phyloP scores from a whole-genome alignment of 2,113 vertebrate genomes.

The Passer domesticus region DNA sequence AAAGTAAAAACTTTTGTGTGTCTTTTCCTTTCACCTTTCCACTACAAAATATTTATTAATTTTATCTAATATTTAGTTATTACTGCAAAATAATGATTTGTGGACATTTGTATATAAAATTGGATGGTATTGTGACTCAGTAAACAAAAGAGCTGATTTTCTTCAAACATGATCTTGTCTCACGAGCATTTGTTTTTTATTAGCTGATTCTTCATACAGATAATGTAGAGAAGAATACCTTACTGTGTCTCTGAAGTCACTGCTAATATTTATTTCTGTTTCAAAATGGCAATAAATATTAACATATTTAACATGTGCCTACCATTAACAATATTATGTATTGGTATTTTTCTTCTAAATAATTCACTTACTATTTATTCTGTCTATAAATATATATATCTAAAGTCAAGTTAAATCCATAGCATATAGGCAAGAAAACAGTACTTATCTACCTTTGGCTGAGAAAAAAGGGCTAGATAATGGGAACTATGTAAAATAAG shows the following conservation, averaged over 20 bases:
- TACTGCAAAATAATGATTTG: neutral
- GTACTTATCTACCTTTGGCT: neutral
- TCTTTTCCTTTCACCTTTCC: neutral
- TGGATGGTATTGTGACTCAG: neutral
- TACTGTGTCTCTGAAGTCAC: neutral
- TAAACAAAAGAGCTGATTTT: neutral
- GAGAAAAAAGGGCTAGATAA: neutral
- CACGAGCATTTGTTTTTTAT: neutral
- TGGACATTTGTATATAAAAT: neutral
- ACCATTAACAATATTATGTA: neutral
- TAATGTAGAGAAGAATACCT: neutral
- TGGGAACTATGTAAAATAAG: neutral
- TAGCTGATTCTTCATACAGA: neutral
- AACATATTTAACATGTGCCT: neutral
- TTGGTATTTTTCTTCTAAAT: neutral
- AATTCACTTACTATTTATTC: neutral
- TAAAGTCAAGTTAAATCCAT: neutral
- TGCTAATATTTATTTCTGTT: neutral
- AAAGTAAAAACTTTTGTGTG: neutral
- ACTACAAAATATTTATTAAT: neutral
- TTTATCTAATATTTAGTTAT: neutral
- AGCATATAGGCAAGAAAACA: neutral
- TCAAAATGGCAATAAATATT: neutral
- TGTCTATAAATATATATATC: neutral
- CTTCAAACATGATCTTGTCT: neutral